Conservation (phyloP, 2,113 vertebrate species). For the Tenrec ecaudatus region DNA sequence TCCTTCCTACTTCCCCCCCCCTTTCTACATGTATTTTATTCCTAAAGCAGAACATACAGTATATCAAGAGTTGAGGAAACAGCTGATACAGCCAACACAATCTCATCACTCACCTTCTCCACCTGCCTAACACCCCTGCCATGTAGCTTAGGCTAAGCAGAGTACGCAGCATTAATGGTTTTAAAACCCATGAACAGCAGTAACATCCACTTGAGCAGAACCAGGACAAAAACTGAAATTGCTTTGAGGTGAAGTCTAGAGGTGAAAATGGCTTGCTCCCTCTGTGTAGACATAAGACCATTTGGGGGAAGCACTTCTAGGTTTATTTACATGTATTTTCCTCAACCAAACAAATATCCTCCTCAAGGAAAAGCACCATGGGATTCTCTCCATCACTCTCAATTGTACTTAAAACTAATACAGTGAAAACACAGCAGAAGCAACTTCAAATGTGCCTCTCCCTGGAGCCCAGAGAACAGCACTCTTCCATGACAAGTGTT, state of each 20-base stretch:
- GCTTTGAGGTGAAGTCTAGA: constrained; percentile 1
- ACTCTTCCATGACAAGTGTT: constrained; percentile 57
- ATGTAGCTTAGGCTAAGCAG: neutral
- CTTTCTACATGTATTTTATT: constrained; percentile 2
- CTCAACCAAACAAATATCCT: neutral
- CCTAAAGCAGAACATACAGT: constrained; percentile 4
- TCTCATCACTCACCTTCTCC: neutral
- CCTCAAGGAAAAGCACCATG: constrained; percentile 48
- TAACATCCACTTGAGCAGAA: constrained; percentile 35
- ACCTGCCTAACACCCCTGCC: neutral
- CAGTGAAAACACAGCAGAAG: constrained; percentile 57
- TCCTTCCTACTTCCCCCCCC: constrained; percentile 4
- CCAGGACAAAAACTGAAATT: neutral
- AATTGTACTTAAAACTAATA: constrained; percentile 60
- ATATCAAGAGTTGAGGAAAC: neutral
- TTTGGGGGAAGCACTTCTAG: constrained; percentile 49
- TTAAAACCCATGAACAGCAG: constrained; percentile 27
- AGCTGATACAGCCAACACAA: constrained; percentile 2
- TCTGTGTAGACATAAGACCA: neutral
- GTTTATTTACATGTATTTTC: constrained; percentile 50
- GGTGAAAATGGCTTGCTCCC: constrained; percentile 47
- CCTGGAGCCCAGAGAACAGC: constrained; percentile 37
- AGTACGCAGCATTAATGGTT: neutral
- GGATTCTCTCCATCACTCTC: constrained; percentile 21
- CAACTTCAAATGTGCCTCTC: constrained; percentile 28